Conservation (phyloP, 2,888 invertebrate genomes). For the Andrena hattorfiana region DNA sequence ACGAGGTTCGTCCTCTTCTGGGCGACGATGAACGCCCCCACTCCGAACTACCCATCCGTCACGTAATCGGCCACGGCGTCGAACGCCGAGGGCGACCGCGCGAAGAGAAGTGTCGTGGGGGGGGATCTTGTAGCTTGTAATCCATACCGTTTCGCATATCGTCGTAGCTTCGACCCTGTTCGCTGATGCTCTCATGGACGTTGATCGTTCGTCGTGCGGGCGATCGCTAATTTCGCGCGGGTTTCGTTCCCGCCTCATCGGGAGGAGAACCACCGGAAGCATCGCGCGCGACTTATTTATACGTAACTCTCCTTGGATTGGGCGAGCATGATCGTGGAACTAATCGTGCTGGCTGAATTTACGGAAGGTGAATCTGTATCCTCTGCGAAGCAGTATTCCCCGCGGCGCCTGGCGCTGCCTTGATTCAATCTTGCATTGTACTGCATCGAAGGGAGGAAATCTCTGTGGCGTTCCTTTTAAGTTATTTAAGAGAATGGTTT, state of each 20-base stretch:
- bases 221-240: constrained; percentile 1
- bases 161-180: background rate
- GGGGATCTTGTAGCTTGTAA: background rate
- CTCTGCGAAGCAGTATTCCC: constrained; percentile 44
- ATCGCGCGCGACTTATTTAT: constrained; percentile 28
- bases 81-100: background rate
- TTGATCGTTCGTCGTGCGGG: background rate
- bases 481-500: constrained; percentile 39
- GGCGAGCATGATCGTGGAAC: background rate
- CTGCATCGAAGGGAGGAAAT: background rate
- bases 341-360: constrained; percentile 9
- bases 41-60: constrained; percentile 74
- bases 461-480: constrained; percentile 8
- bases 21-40: constrained; percentile 89
- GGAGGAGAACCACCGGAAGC: background rate
- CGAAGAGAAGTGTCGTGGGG: background rate
- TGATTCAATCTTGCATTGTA: background rate
- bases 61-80: constrained; percentile 24
- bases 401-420: constrained; percentile 13
- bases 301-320: background rate
- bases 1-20: constrained; percentile 90
- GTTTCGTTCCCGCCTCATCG: background rate
- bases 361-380: constrained; percentile 20
- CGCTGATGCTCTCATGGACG: background rate
- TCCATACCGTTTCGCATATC: constrained; percentile 13